phyloP scores from a whole-genome alignment of 2,888 invertebrate species.

The Eupithecia centaureata region DNA sequence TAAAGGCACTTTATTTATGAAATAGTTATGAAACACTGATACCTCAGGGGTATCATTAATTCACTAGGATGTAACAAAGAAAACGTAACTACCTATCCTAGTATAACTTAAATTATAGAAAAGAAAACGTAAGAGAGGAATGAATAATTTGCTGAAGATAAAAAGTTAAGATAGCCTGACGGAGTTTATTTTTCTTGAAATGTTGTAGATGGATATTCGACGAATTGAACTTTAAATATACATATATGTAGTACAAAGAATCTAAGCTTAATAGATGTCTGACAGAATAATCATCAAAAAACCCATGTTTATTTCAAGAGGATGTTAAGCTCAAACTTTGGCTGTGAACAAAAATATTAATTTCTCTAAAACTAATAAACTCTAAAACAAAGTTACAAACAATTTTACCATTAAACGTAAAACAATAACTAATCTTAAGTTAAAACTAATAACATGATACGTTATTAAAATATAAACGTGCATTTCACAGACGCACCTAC shows the following conservation, averaged over 20 bases:
- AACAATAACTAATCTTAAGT: slow-evolving; percentile 58
- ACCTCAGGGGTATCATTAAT: slow-evolving; percentile 11
- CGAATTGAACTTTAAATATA: neutral
- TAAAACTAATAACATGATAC: slow-evolving; percentile 49
- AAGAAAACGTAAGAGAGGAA: slow-evolving; percentile 34
- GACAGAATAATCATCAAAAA: neutral
- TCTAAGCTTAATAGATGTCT: neutral
- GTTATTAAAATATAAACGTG: slow-evolving; percentile 30
- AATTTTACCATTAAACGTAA: slow-evolving; percentile 73
- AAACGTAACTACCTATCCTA: slow-evolving; percentile 23
- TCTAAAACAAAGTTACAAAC: slow-evolving; percentile 72
- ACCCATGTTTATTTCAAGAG: neutral
- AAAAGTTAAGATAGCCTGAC: neutral
- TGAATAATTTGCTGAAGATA: slow-evolving; percentile 23
- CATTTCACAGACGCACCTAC: slow-evolving; percentile 23
- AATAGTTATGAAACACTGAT: slow-evolving; percentile 35
- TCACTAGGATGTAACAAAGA: slow-evolving; percentile 21
- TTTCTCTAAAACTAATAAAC: slow-evolving; percentile 67
- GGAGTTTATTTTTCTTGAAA: neutral
- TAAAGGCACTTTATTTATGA: slow-evolving; percentile 64
- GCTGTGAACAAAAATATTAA: slow-evolving; percentile 65
- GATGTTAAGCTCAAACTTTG: slow-evolving; percentile 58
- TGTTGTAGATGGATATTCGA: neutral
- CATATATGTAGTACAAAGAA: neutral
- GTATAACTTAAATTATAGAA: slow-evolving; percentile 17